phyloP scores from a whole-genome alignment of 2,113 vertebrate species.

The Athene cunicularia region DNA sequence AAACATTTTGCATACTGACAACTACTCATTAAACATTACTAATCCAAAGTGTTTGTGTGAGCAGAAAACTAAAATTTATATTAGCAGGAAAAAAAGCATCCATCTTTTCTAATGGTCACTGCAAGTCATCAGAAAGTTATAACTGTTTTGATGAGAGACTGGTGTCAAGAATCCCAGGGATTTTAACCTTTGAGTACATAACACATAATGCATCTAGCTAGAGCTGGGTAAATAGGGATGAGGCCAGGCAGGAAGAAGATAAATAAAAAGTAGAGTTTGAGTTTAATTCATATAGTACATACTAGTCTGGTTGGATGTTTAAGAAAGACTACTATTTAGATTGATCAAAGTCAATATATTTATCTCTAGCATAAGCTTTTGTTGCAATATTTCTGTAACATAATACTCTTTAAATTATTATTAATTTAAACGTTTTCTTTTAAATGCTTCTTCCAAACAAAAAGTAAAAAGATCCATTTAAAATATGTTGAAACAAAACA shows the following conservation, averaged over 20 bases:
- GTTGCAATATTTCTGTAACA: background rate
- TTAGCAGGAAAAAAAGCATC: background rate
- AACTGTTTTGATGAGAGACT: background rate
- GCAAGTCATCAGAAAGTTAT: background rate
- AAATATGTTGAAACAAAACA: background rate
- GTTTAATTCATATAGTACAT: background rate
- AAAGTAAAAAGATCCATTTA: background rate
- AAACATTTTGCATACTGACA: background rate
- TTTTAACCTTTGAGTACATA: background rate
- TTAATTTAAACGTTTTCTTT: background rate
- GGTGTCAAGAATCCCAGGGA: background rate
- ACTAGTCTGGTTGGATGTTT: background rate
- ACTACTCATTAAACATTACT: background rate
- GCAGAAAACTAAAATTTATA: background rate
- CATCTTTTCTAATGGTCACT: background rate
- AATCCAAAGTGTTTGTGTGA: background rate
- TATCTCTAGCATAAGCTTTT: background rate
- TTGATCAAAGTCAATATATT: background rate
- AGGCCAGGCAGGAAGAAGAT: background rate
- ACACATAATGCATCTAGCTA: background rate
- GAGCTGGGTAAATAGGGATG: background rate
- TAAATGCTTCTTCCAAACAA: background rate
- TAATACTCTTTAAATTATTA: background rate
- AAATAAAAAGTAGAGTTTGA: background rate
- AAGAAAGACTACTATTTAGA: background rate